phyloP scores from a whole-genome alignment of 1,140 invertebrate species.

The Atta cephalotes region DNA sequence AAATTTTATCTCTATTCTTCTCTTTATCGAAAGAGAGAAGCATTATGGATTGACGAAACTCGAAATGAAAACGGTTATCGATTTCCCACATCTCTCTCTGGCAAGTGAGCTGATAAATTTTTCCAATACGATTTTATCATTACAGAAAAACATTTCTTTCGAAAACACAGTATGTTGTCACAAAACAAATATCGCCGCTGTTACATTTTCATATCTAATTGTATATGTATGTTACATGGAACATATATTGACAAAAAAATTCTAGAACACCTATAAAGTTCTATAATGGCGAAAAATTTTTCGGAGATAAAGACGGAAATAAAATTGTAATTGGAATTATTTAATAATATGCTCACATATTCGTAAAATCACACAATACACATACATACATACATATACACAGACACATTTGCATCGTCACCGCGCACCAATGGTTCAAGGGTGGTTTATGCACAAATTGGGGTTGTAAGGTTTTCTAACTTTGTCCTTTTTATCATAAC shows the following conservation, averaged over 20 bases:
- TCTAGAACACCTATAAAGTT: no score
- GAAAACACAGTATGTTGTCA: neutral
- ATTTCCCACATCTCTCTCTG: conserved; percentile 27
- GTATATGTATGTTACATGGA: neutral
- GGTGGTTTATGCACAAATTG: conserved; percentile 59
- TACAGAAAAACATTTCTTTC: neutral
- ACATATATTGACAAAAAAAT: neutral
- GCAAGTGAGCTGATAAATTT: conserved; percentile 41
- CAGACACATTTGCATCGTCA: conserved; percentile 39
- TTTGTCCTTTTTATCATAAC: conserved; percentile 38
- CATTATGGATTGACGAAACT: conserved; percentile 19
- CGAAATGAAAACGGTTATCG: conserved; percentile 47
- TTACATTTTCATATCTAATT: neutral
- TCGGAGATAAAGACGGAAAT: neutral
- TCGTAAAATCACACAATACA: neutral
- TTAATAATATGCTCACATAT: conserved; percentile 62
- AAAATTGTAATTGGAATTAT: conserved; percentile 25
- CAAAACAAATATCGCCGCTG: neutral
- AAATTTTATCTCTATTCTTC: neutral
- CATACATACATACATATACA: neutral
- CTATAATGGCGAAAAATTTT: neutral
- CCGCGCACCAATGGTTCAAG: conserved; percentile 50
- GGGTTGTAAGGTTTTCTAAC: conserved; percentile 38
- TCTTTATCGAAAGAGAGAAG: conserved; percentile 11
- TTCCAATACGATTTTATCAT: conserved; percentile 27